phyloP scores from a whole-genome alignment of 2,797 vertebrate species.

The Crax fasciolata region DNA sequence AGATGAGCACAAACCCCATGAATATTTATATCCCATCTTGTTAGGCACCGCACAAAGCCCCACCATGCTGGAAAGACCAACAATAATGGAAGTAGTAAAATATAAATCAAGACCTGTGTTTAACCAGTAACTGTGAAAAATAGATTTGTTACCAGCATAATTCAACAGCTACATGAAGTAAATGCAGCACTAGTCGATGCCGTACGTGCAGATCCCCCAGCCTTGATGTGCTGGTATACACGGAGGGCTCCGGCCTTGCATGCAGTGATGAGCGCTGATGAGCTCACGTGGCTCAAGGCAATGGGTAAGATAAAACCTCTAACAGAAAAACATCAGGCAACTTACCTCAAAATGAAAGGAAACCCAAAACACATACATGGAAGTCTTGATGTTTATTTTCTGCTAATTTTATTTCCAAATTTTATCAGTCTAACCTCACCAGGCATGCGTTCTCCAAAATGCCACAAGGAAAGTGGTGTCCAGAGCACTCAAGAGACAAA shows the following conservation, averaged over 20 bases:
- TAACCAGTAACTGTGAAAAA: neutral
- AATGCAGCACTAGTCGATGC: accelerated
- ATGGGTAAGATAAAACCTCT: neutral
- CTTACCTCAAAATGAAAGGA: neutral
- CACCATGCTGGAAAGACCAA: neutral
- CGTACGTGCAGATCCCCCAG: accelerated
- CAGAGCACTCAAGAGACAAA: neutral
- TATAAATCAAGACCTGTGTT: neutral
- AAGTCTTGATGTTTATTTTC: neutral
- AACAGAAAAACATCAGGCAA: neutral
- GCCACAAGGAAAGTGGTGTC: neutral
- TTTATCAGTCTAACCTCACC: neutral
- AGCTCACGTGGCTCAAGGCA: accelerated
- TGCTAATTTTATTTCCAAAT: neutral
- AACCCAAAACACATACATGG: neutral
- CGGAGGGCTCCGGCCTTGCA: too few species aligned
- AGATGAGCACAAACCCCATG: neutral
- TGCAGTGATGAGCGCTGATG: accelerated
- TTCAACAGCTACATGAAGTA: neutral
- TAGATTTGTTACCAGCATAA: neutral
- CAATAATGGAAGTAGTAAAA: neutral
- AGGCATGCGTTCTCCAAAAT: neutral
- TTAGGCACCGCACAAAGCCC: neutral
- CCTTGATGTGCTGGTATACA: accelerated
- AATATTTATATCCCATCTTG: neutral